These are phyloP conservation scores for Myripristis murdjan DNA, from an alignment of 2,797 vertebrate genomes.

Conservation along the genomic window DNA sequence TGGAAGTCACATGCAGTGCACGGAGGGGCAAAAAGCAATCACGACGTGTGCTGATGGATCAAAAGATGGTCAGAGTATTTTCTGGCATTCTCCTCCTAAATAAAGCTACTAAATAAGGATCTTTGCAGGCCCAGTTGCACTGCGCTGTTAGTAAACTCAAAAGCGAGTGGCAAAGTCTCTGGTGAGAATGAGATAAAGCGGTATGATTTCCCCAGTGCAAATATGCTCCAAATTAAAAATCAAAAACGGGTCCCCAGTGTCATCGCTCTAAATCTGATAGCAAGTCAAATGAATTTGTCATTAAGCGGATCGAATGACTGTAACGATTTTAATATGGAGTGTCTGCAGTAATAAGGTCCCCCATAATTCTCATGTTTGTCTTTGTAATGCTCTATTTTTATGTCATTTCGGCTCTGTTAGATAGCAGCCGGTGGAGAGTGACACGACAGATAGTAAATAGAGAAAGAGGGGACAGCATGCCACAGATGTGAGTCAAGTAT, in stretches of 20 bases:
- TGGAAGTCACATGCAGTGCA: neutral
- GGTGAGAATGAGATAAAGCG: slow-evolving; percentile 73
- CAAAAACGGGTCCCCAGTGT: slow-evolving; percentile 79
- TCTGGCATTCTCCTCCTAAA: slow-evolving; percentile 11
- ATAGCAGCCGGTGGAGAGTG: slow-evolving; percentile 7
- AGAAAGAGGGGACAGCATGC: neutral
- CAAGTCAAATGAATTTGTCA: slow-evolving; percentile 79
- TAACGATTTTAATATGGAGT: slow-evolving; percentile 51
- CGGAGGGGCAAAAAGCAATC: neutral
- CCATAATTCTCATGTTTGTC: slow-evolving; percentile 45
- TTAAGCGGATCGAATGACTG: slow-evolving; percentile 75
- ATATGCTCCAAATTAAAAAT: slow-evolving; percentile 86
- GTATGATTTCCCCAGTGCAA: slow-evolving; percentile 84
- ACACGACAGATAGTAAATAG: neutral
- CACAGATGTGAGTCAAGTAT: neutral
- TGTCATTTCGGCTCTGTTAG: slow-evolving; percentile 20
- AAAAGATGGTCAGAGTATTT: slow-evolving; percentile 16
- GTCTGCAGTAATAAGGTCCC: slow-evolving; percentile 54
- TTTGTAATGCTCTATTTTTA: slow-evolving; percentile 52
- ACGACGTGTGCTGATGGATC: slow-evolving; percentile 3
- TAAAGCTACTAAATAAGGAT: slow-evolving; percentile 24
- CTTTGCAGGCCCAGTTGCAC: slow-evolving; percentile 64
- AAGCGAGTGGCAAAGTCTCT: slow-evolving; percentile 60
- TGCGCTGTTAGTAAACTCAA: slow-evolving; percentile 83
- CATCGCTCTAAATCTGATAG: slow-evolving; percentile 75